Conservation (phyloP, 2,888 invertebrate species). For the Craniophora ligustri region DNA sequence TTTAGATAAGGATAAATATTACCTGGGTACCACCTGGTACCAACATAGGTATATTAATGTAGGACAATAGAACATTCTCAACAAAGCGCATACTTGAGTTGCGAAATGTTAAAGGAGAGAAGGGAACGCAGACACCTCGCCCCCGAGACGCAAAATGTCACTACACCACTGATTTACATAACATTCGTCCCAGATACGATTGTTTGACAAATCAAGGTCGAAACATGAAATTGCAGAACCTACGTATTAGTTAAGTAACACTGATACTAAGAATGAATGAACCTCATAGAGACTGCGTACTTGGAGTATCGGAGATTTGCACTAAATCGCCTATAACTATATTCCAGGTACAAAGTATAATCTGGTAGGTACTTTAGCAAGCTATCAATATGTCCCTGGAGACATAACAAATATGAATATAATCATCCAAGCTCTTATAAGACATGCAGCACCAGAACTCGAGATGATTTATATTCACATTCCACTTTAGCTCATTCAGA, state of each 20-base stretch:
- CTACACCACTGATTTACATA: constrained; percentile 74
- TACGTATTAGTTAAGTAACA: constrained; percentile 52
- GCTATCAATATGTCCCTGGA: no score
- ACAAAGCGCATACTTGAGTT: constrained; percentile 62
- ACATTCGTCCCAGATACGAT: constrained; percentile 74
- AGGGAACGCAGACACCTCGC: constrained; percentile 71
- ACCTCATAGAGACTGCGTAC: constrained; percentile 55
- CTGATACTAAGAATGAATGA: constrained; percentile 55
- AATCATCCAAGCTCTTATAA: no score
- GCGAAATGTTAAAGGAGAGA: constrained; percentile 70
- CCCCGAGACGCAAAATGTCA: constrained; percentile 80
- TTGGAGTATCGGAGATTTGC: no score
- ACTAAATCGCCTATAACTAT: no score
- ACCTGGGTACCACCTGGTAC: no score
- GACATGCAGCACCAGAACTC: no score
- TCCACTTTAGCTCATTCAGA: no score
- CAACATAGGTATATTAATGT: constrained; percentile 57
- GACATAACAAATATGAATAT: no score
- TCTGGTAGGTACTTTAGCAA: no score
- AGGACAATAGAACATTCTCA: constrained; percentile 61
- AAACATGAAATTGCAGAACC: constrained; percentile 52
- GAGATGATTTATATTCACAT: no score
- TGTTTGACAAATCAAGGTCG: constrained; percentile 78
- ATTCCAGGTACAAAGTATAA: no score
- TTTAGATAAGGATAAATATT: constrained; percentile 4